A percentile compares a stretch with the other conserved stretches of the same genome.
Conservation (phyloP, 2,113 vertebrate species). For the Hipposideros armiger region DNA sequence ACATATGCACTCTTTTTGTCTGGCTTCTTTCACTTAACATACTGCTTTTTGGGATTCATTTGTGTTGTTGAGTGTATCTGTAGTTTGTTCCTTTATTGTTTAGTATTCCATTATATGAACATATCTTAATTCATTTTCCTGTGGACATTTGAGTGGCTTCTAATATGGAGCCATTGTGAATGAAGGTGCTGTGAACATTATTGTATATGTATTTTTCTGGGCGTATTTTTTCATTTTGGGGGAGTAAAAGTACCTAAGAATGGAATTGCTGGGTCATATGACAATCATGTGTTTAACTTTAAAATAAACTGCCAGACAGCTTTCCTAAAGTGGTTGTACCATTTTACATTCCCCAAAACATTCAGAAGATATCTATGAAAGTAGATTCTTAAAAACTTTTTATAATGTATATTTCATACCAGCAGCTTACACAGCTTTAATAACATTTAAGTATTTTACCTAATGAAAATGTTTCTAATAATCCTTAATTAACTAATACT, state of each 20-base stretch:
- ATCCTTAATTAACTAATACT: neutral
- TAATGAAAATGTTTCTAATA: constrained; percentile 46
- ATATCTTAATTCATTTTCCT: neutral
- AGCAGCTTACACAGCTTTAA: neutral
- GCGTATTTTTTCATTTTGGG: constrained; percentile 1
- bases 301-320: constrained; percentile 11
- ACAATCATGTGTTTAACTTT: constrained; percentile 37
- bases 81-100: neutral
- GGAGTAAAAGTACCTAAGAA: neutral
- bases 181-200: neutral
- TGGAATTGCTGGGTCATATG: constrained; percentile 15
- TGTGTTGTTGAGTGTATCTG: neutral
- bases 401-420: neutral
- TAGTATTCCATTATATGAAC: neutral
- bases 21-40: neutral
- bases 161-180: neutral
- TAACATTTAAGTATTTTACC: constrained; percentile 28
- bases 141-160: neutral
- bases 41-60: neutral
- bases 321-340: neutral
- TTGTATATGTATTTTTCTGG: constrained; percentile 20
- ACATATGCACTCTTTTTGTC: neutral
- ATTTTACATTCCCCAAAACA: neutral
- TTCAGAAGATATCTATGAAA: neutral
- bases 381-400: constrained; percentile 37